phyloP scores from a whole-genome alignment of 1,140 invertebrate species.

The Agrypnia vestita region DNA sequence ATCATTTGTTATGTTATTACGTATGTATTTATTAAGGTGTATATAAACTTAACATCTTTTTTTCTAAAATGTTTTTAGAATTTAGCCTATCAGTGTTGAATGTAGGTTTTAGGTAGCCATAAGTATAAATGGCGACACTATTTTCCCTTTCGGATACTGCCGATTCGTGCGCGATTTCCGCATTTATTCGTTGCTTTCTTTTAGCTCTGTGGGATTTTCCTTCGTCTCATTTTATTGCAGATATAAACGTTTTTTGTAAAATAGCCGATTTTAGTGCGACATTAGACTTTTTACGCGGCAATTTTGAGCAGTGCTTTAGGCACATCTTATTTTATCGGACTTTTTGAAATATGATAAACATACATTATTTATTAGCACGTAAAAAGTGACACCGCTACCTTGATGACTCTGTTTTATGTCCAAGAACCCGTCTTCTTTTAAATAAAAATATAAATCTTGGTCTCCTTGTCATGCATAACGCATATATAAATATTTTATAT shows the following conservation, averaged over 20 bases:
- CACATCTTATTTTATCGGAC: conserved; percentile 14
- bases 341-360: conserved; percentile 40
- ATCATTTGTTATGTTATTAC: too few species aligned
- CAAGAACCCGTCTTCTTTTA: too few species aligned
- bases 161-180: conserved; percentile 46
- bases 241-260: conserved; percentile 36
- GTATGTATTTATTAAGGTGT: too few species aligned
- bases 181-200: conserved; percentile 53
- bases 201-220: conserved; percentile 30
- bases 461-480: too few species aligned
- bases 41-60: too few species aligned
- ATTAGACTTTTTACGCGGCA: conserved; percentile 41
- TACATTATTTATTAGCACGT: conserved; percentile 24
- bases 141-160: conserved; percentile 46
- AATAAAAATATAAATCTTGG: too few species aligned
- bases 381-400: background rate
- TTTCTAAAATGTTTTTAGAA: too few species aligned
- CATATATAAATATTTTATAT: too few species aligned
- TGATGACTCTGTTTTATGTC: too few species aligned
- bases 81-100: too few species aligned
- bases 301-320: conserved; percentile 24
- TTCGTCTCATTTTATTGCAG: conserved; percentile 39
- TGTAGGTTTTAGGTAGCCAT: background rate
- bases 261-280: conserved; percentile 27
- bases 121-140: conserved; percentile 23